Percentiles rank a stretch among this genome's conserved stretches.
Conservation (phyloP, 2,888 invertebrate genomes). For the Ormyrus pomaceus region DNA sequence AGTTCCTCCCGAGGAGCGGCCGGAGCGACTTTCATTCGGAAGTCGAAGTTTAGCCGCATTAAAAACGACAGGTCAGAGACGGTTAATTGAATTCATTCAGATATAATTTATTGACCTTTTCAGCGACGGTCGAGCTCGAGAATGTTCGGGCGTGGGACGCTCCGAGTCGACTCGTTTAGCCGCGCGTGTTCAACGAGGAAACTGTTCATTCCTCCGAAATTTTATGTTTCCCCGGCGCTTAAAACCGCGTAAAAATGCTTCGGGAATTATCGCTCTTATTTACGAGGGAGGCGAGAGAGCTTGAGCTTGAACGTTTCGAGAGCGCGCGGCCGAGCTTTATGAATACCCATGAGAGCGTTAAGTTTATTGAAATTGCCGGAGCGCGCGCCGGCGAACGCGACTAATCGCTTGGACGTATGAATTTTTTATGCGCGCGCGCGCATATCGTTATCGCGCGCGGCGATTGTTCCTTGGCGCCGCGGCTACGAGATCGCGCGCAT, state of each 20-base stretch:
- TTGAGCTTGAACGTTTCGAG: too few species aligned
- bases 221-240: conserved; percentile 19
- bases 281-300: too few species aligned
- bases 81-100: conserved; percentile 20
- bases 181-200: conserved; percentile 24
- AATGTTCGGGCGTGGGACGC: conserved; percentile 28
- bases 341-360: too few species aligned
- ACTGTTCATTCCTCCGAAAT: conserved; percentile 20
- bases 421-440: too few species aligned
- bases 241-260: conserved; percentile 3
- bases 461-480: too few species aligned
- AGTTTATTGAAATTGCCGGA: too few species aligned
- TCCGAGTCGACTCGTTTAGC: background rate
- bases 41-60: conserved; percentile 69
- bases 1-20: conserved; percentile 47
- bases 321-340: too few species aligned
- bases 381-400: too few species aligned
- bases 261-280: background rate
- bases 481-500: too few species aligned
- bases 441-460: too few species aligned
- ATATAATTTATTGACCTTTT: conserved; percentile 51
- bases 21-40: conserved; percentile 66
- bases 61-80: conserved; percentile 57
- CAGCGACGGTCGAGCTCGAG: conserved; percentile 33
- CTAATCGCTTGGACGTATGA: too few species aligned